Conservation (phyloP, 2,113 vertebrate species). For the Puntigrus tetrazona region DNA sequence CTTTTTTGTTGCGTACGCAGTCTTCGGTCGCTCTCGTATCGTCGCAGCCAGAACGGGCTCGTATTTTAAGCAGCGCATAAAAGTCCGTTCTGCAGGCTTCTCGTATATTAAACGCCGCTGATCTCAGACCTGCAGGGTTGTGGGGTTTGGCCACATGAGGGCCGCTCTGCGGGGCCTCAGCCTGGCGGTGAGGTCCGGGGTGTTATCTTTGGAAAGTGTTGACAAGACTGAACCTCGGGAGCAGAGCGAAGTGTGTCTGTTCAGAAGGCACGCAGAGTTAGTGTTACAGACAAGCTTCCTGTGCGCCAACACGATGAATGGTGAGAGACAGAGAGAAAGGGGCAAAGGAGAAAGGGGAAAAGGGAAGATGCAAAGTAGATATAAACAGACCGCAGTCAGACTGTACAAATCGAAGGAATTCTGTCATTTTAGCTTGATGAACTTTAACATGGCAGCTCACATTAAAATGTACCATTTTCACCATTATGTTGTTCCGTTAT, state of each 20-base stretch:
- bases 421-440: not conserved
- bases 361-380: slow-evolving; percentile 26
- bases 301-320: slow-evolving; percentile 50
- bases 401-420: not conserved
- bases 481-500: not conserved
- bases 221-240: slow-evolving; percentile 80
- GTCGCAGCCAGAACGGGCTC: not conserved
- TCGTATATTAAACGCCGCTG: slow-evolving; percentile 12
- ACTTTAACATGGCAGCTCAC: not conserved
- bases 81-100: not conserved
- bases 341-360: not conserved
- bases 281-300: slow-evolving; percentile 56
- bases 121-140: slow-evolving; percentile 19
- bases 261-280: slow-evolving; percentile 56
- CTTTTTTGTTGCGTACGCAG: slow-evolving; percentile 21
- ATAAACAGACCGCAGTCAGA: not conserved
- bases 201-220: slow-evolving; percentile 87
- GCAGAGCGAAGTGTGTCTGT: slow-evolving; percentile 76
- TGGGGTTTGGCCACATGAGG: slow-evolving; percentile 26
- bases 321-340: slow-evolving; percentile 47
- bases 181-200: slow-evolving; percentile 73
- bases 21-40: not conserved
- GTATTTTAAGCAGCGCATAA: not conserved
- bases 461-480: not conserved
- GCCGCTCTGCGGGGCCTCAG: slow-evolving; percentile 67